Percentiles rank a stretch among this genome's conserved stretches.
These are phyloP conservation scores for Leiothrix lutea DNA, from an alignment of 2,113 vertebrate species.

Conservation along the genomic window DNA sequence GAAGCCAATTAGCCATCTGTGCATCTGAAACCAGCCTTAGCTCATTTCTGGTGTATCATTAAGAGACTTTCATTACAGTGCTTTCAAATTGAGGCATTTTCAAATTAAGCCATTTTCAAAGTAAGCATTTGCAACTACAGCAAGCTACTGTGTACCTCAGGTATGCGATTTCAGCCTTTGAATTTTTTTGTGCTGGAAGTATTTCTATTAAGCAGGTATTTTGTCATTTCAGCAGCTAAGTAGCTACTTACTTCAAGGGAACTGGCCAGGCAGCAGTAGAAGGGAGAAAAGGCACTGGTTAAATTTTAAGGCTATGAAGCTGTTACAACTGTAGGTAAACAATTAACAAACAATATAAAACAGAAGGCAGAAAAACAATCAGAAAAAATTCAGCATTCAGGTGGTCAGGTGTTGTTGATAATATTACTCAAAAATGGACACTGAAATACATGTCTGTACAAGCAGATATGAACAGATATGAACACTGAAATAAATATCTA, in stretches of 20 bases:
- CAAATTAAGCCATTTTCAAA: slow-evolving; percentile 29
- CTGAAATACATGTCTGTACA: background rate
- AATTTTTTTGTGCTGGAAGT: background rate
- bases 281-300: background rate
- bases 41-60: slow-evolving; percentile 31
- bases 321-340: background rate
- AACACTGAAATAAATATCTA: background rate
- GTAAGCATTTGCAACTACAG: slow-evolving; percentile 2
- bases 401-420: background rate
- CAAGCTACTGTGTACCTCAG: background rate
- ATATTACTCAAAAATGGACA: background rate
- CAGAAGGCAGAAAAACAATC: background rate
- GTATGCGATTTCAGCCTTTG: background rate
- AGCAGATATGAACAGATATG: background rate
- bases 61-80: background rate
- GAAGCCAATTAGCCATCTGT: slow-evolving; percentile 68
- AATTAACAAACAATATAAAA: background rate
- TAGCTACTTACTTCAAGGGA: background rate
- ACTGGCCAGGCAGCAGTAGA: background rate
- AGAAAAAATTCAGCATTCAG: background rate
- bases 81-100: slow-evolving; percentile 15
- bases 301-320: background rate
- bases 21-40: background rate
- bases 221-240: background rate
- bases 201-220: background rate